A percentile compares a stretch with the other conserved stretches of the same genome.
phyloP scores from a whole-genome alignment of 2,888 invertebrate species.

The Steinernema hermaphroditum region DNA sequence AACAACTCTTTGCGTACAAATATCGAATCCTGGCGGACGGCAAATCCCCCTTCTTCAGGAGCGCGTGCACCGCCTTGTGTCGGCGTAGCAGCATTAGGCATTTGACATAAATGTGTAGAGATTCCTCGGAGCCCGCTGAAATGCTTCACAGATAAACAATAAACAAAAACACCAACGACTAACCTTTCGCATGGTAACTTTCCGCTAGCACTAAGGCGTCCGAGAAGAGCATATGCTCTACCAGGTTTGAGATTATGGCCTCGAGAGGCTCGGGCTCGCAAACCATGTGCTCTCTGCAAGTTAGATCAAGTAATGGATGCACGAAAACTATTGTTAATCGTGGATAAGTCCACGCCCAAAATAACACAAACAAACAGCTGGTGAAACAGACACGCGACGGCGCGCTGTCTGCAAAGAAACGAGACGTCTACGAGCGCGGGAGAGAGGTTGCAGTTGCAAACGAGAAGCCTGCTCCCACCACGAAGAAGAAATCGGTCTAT shows the following conservation, averaged over 20 bases:
- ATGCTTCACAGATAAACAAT: not conserved
- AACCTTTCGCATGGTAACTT: not conserved
- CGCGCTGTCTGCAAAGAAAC: too few species aligned
- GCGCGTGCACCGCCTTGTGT: not conserved
- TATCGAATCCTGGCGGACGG: slow-evolving; percentile 36
- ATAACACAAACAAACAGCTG: too few species aligned
- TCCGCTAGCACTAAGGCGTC: not conserved
- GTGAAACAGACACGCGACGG: too few species aligned
- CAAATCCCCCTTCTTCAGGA: not conserved
- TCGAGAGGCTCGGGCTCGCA: not conserved
- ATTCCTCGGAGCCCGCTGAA: not conserved
- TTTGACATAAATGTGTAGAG: not conserved
- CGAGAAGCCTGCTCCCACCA: too few species aligned
- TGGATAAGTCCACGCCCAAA: too few species aligned
- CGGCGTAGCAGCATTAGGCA: slow-evolving; percentile 7
- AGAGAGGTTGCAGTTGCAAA: too few species aligned
- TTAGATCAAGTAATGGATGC: too few species aligned
- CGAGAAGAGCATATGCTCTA: not conserved
- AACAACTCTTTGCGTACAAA: slow-evolving; percentile 57
- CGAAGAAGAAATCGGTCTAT: too few species aligned
- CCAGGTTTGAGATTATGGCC: not conserved
- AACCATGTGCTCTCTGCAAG: not conserved
- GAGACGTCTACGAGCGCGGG: too few species aligned
- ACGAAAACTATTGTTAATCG: too few species aligned
- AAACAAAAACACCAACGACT: not conserved